A percentile compares a stretch with the other conserved stretches of the same genome.
Evolutionary conservation across 2,888 invertebrate genomes (phyloP).

Genomic region (Hydrotaea cyrtoneurina): DNA sequence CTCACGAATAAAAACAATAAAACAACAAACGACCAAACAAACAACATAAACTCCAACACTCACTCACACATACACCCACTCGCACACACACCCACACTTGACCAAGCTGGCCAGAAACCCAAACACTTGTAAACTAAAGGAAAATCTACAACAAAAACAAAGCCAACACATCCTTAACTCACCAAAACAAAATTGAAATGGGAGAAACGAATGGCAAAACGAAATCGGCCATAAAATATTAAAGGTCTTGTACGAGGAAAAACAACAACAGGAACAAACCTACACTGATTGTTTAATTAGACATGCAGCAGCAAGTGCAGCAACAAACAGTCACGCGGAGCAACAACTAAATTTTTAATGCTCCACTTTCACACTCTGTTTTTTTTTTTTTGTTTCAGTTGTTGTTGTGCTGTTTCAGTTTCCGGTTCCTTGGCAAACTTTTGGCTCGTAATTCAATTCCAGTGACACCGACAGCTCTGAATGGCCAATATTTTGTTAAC

Average conservation of each 20-base stretch:
- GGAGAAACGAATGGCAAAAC: background rate
- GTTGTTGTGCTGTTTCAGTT: background rate
- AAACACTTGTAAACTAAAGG: background rate
- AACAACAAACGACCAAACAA: slow-evolving; percentile 43
- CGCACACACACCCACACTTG: background rate
- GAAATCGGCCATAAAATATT: slow-evolving; percentile 45
- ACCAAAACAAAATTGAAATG: slow-evolving; percentile 2
- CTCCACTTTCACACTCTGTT: slow-evolving; percentile 3
- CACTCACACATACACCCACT: background rate
- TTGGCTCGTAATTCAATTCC: slow-evolving; percentile 63
- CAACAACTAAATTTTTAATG: slow-evolving; percentile 44
- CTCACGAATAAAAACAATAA: slow-evolving; percentile 62
- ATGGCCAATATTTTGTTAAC: slow-evolving; percentile 51
- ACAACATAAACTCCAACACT: slow-evolving; percentile 36
- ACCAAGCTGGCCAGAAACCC: background rate
- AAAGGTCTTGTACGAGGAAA: slow-evolving; percentile 1
- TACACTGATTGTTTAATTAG: slow-evolving; percentile 57
- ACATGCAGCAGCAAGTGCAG: slow-evolving; percentile 38
- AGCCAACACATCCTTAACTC: background rate
- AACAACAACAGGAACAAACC: background rate
- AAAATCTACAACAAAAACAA: background rate
- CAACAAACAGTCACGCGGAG: background rate
- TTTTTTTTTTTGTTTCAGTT: background rate
- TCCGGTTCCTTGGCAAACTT: slow-evolving; percentile 16
- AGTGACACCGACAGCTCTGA: slow-evolving; percentile 63